Conservation (phyloP, 2,888 invertebrate species). For the Scaptomyza cyrtandrae region DNA sequence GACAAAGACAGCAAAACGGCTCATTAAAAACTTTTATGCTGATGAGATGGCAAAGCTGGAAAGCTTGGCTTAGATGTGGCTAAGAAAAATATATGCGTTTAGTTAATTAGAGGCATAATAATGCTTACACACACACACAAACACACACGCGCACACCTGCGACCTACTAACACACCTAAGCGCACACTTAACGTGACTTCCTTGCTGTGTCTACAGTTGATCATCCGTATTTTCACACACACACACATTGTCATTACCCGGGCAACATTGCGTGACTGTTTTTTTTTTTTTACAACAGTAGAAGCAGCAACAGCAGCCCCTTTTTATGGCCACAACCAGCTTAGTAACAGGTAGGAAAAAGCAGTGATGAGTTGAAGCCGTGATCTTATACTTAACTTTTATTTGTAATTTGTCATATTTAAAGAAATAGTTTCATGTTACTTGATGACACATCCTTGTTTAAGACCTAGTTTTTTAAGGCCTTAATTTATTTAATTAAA, state of each 20-base stretch:
- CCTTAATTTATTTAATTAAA: too few relatives aligned
- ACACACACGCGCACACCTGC: conserved; percentile 40
- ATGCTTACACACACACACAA: conserved; percentile 45
- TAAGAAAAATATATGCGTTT: conserved; percentile 54
- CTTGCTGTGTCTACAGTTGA: conserved; percentile 16
- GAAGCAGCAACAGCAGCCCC: conserved; percentile 27
- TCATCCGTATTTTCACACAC: conserved; percentile 13
- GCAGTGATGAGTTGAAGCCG: conserved; percentile 26
- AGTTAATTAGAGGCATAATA: conserved; percentile 72
- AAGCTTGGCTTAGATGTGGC: conserved; percentile 49
- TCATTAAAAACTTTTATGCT: conserved; percentile 77
- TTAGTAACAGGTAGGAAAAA: background rate
- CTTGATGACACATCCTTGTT: too few relatives aligned
- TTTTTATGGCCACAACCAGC: conserved; percentile 42
- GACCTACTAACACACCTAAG: conserved; percentile 48
- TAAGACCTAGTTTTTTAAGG: too few relatives aligned
- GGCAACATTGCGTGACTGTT: conserved; percentile 25
- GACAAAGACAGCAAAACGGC: conserved; percentile 67
- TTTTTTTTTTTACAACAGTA: conserved; percentile 21
- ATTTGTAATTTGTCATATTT: background rate
- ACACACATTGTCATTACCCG: conserved; percentile 33
- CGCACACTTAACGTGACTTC: conserved; percentile 33
- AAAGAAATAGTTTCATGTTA: too few relatives aligned
- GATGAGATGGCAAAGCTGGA: conserved; percentile 63
- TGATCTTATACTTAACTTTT: background rate